Evolutionary conservation across 2,797 vertebrate species (phyloP).

Genomic region (Gymnothorax javanicus): DNA sequence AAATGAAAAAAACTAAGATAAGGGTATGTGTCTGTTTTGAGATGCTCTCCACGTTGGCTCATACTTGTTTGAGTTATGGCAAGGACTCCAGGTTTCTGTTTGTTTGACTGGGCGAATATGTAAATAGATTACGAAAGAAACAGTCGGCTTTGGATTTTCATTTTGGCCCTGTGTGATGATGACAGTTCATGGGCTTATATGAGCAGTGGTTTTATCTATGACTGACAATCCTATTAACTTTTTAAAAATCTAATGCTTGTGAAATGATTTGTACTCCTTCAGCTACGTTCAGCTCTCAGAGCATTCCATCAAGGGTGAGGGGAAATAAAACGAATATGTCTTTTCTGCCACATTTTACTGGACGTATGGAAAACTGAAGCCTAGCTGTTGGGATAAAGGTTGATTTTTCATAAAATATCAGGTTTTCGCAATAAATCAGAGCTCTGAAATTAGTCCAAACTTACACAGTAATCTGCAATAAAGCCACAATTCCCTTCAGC

Average conservation of each 20-base stretch:
- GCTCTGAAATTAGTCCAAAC: neutral
- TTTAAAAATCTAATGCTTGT: neutral
- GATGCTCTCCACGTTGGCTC: neutral
- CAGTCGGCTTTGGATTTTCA: slow-evolving; percentile 14
- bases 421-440: neutral
- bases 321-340: neutral
- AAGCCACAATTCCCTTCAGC: neutral
- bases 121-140: slow-evolving; percentile 29
- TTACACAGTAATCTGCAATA: neutral
- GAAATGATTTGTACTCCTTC: neutral
- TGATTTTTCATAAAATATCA: neutral
- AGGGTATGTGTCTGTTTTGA: neutral
- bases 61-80: slow-evolving; percentile 17
- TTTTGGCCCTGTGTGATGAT: neutral
- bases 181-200: slow-evolving; percentile 1
- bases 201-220: neutral
- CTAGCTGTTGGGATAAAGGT: neutral
- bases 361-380: slow-evolving; percentile 4
- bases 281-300: neutral
- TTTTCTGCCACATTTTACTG: neutral
- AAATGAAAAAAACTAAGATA: neutral
- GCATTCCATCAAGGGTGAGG: neutral
- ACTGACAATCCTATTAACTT: neutral
- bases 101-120: slow-evolving; percentile 39
- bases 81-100: slow-evolving; percentile 42